Evolutionary conservation across 2,797 vertebrate species (phyloP), one percentile per base, ranked within the genome.

Genomic region (Psittacula echo): DNA sequence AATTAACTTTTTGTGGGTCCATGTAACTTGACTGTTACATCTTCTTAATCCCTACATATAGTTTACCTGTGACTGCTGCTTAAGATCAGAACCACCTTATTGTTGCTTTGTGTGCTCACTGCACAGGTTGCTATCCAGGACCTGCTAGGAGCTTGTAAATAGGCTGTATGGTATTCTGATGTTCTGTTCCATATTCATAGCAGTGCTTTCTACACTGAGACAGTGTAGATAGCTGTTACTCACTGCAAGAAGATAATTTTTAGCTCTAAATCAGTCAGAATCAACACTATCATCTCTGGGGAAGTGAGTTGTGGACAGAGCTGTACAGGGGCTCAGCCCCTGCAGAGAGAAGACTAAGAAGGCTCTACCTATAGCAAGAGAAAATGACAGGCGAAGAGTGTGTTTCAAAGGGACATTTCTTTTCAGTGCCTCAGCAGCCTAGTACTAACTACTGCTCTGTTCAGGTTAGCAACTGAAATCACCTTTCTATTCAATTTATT

Each of bases 121-220:
- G 30, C 23, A 22, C 4, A 13, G 48, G 66, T 67, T 73, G 66
- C 21, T 14, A 47, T 3, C 27, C 75, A 26, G 64, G n/a, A 34
- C 37, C 45, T 64, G 47, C n/a, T 9, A 41, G 29, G 30, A 42
- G 21, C 22, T 15, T 13, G 47, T 16, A 30, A 42, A 41, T 5
- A 18, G 18, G 34, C n/a, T 26, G 53, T 37, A 5, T 1, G 1
- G 7, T 2, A 5, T 1, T 21, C 39, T 2, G 2, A 4, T 2
- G 29, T 24, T 19, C 27, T 10, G 7, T 58, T 76, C 11, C 12
- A 10, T 8, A 9, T 14, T 54, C 4, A 15, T 50, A 29, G 44
- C 32, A 29, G 32, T 4, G 42, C 15, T 4, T 50, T 8, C 23
- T n/a, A 22, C 7, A 13, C n/a, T 2, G 6, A 53, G 37, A 18